Base-by-base conservation (phyloP, 2,113 vertebrate species). In the Thermophis baileyi region DNA sequence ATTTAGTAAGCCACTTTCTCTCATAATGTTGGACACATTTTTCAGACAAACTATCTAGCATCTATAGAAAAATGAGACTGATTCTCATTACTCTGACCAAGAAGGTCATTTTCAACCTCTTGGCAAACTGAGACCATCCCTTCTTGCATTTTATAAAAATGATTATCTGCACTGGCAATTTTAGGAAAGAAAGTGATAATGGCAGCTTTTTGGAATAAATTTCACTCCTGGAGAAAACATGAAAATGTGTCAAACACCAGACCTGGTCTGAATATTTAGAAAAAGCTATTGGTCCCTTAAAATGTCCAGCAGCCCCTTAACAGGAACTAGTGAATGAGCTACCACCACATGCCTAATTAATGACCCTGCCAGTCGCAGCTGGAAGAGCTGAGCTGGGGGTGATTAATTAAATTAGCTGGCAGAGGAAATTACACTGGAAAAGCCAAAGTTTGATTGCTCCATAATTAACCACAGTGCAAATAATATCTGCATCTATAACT, bases 331-430 rank as follows among this genome's bases (percentile, higher is more conserved):
- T 96, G 97, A 95, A 89, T 95, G 96, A 97, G 97, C 97, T 95
- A 96, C 96, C 94, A 96, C 97, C 97, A 97, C 97, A 97, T 95
- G 97, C 97, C 98, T 98, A 98, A 98, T 98, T 98, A 98, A 98
- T 98, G 98, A 98, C 98, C 98, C 98, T 97, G 97, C 97, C 96
- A 97, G 98, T 98, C 97, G 95, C 98, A 98, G 98, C 98, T 98
- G 98, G 98, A 98, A 97, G 97, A 98, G 98, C 97, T 96, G 98
- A 98, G 98, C 98, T 98, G 97, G 97, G 98, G 98, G 98, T 98
- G 98, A 98, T 98, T 98, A 98, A 98, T 98, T 98, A 98, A 98
- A 98, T 98, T 98, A 98, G 98, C 98, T 98, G 97, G 98, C 97
- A 98, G 97, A 98, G 98, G 98, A 98, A 98, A 98, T 98, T 98